Conservation (phyloP, 2,113 vertebrate species). For the Picathartes gymnocephalus region DNA sequence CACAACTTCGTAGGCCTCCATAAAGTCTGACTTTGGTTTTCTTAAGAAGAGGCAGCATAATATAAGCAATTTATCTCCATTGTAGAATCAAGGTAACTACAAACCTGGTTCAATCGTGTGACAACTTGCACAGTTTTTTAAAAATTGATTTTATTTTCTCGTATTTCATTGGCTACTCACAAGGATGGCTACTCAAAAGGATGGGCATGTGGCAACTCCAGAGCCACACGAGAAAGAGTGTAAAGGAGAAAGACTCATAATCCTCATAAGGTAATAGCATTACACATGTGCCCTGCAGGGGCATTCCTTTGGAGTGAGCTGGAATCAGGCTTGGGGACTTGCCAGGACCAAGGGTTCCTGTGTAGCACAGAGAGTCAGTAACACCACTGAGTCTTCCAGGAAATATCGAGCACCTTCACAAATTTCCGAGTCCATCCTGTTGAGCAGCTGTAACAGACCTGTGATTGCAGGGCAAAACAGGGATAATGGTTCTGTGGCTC, state of each 20-base stretch:
- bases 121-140: neutral
- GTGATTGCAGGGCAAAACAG: neutral
- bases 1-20: neutral
- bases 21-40: neutral
- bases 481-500: rapidly evolving
- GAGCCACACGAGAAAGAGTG: neutral
- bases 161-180: neutral
- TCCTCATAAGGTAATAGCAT: neutral
- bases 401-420: neutral
- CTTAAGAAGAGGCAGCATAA: neutral
- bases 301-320: neutral
- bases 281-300: neutral
- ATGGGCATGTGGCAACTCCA: neutral
- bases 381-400: neutral
- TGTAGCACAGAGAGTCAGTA: neutral
- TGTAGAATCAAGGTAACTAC: neutral
- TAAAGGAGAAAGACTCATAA: neutral
- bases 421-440: neutral
- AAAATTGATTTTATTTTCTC: neutral
- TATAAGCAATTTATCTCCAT: neutral
- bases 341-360: neutral
- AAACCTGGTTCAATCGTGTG: rapidly evolving
- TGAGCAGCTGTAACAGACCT: rapidly evolving
- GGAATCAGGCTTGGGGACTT: neutral
- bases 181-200: neutral